These are phyloP conservation scores for Motacilla tschutschensis DNA, from an alignment of 2,113 vertebrate genomes.

Conservation along the genomic window DNA sequence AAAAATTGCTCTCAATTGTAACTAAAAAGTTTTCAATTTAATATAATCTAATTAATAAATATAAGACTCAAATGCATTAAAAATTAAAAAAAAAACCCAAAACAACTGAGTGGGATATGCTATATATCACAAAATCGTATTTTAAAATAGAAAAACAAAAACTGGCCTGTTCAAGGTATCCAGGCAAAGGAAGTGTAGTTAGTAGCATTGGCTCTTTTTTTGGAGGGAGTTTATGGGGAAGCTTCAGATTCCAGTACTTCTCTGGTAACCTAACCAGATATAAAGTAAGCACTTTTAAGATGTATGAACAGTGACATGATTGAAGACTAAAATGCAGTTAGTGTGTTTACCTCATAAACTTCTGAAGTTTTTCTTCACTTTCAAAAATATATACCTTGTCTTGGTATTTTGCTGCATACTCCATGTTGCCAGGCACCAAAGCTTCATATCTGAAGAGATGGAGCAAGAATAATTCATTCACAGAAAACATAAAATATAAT, in stretches of 20 bases:
- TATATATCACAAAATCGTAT: not conserved
- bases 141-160: not conserved
- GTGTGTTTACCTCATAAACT: conserved; percentile 84
- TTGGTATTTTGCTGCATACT: conserved; percentile 84
- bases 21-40: not conserved
- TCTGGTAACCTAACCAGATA: conserved; percentile 78
- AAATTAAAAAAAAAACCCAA: not conserved
- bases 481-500: not conserved
- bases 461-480: not conserved
- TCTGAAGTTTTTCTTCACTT: conserved; percentile 82
- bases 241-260: conserved; percentile 84
- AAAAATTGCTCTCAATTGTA: not conserved
- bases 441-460: conserved; percentile 83
- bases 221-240: conserved; percentile 89
- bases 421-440: conserved; percentile 79
- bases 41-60: not conserved
- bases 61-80: not conserved
- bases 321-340: not conserved
- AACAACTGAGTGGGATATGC: not conserved
- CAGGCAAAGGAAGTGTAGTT: conserved; percentile 85
- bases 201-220: conserved; percentile 79
- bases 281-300: not conserved
- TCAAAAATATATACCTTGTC: conserved; percentile 85
- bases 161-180: conserved; percentile 89
- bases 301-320: not conserved